Percentiles rank a stretch among this genome's conserved stretches.
These are phyloP conservation scores for Netelia melanura DNA, from an alignment of 2,888 invertebrate species.

Conservation along the genomic window DNA sequence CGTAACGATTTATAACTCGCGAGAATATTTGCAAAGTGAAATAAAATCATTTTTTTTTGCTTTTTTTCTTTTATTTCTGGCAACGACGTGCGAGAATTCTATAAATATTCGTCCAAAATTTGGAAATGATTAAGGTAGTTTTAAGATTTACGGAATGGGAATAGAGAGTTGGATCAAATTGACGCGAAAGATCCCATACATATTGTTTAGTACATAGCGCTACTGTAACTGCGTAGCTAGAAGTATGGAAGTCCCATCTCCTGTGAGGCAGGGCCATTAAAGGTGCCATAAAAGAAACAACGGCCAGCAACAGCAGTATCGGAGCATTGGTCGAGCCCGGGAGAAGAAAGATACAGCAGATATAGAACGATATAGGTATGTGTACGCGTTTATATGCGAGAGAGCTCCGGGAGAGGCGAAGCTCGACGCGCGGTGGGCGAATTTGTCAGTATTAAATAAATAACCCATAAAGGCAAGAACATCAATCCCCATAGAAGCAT, in stretches of 20 bases:
- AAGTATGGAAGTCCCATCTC: constrained; percentile 49
- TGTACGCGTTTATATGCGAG: neutral
- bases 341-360: constrained; percentile 52
- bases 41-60: neutral
- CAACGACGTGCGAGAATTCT: too few species aligned
- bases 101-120: neutral
- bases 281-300: constrained; percentile 80
- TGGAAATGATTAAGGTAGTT: neutral
- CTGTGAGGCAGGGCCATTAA: constrained; percentile 75
- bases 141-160: neutral
- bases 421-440: constrained; percentile 71
- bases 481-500: constrained; percentile 83
- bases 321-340: constrained; percentile 68
- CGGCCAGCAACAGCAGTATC: constrained; percentile 59
- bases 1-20: too few species aligned
- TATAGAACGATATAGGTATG: constrained; percentile 37
- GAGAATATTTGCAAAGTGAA: neutral
- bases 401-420: constrained; percentile 13
- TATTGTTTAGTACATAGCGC: constrained; percentile 15
- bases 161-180: neutral
- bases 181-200: constrained; percentile 19
- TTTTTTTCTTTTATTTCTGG: neutral
- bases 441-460: constrained; percentile 85
- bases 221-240: constrained; percentile 37
- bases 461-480: constrained; percentile 84